Conservation (phyloP, 1,140 invertebrate species). For the Macrobrachium nipponense region DNA sequence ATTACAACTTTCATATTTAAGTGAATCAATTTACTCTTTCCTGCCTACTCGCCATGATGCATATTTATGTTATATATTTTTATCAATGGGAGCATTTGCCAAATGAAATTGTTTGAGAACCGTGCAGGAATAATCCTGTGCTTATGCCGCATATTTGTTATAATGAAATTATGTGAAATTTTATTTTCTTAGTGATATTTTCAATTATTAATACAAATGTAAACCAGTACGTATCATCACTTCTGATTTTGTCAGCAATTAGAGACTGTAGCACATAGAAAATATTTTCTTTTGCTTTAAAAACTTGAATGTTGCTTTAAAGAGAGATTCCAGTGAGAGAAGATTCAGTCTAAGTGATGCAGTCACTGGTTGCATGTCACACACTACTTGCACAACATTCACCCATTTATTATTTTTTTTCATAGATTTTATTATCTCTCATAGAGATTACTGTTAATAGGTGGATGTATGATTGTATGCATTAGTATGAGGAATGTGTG, state of each 20-base stretch:
- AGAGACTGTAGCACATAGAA: conserved; percentile 29
- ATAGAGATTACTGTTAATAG: conserved; percentile 41
- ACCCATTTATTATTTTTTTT: conserved; percentile 21
- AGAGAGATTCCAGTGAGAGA: not conserved
- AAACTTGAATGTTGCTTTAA: not conserved
- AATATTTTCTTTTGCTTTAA: not conserved
- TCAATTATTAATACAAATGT: conserved; percentile 48
- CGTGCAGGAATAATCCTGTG: conserved; percentile 30
- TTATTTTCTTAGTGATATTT: conserved; percentile 60
- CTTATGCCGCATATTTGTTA: conserved; percentile 53
- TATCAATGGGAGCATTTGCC: conserved; percentile 38
- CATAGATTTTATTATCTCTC: conserved; percentile 49
- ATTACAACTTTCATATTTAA: not conserved
- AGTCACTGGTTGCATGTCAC: conserved; percentile 28
- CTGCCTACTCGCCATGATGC: conserved; percentile 52
- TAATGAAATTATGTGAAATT: conserved; percentile 51
- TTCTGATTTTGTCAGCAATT: conserved; percentile 34
- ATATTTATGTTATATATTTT: conserved; percentile 54
- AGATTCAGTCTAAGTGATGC: not conserved
- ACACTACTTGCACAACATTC: conserved; percentile 31
- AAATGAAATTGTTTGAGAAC: conserved; percentile 22
- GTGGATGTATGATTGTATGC: too few species aligned
- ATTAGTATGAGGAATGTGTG: too few species aligned
- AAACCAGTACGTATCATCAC: conserved; percentile 33
- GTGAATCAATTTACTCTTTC: conserved; percentile 16